Percentiles rank a stretch among this genome's conserved stretches.
These are phyloP conservation scores for Trichopria drosophilae DNA, from an alignment of 2,888 invertebrate species.

Conservation along the genomic window DNA sequence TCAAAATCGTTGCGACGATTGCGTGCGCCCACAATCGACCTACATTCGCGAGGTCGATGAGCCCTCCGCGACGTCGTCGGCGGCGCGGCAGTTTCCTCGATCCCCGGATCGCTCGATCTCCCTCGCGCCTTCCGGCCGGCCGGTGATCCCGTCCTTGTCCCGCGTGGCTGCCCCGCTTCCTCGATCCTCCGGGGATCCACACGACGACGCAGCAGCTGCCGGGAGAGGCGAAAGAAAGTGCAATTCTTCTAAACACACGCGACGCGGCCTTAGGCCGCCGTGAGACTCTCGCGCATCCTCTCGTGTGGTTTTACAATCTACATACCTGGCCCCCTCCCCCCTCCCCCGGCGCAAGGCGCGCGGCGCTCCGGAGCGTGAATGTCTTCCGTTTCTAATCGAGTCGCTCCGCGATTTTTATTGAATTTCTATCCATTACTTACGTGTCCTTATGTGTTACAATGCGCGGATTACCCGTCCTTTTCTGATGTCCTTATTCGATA, in stretches of 20 bases:
- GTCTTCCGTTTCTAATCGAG: too few species aligned
- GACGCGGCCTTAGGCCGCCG: too few species aligned
- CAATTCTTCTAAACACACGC: constrained; percentile 32
- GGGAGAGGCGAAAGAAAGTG: constrained; percentile 44
- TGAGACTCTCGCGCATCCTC: too few species aligned
- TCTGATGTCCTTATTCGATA: too few species aligned
- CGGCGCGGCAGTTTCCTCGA: constrained; percentile 29
- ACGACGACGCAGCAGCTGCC: constrained; percentile 36
- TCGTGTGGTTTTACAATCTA: constrained; percentile 4
- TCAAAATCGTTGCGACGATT: constrained; percentile 57
- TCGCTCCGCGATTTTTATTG: too few species aligned
- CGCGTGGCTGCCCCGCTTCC: not conserved
- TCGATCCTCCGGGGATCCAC: constrained; percentile 5
- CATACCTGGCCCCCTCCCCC: not conserved
- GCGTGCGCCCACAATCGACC: constrained; percentile 58
- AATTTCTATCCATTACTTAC: too few species aligned
- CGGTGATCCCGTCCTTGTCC: constrained; percentile 17
- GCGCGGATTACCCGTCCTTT: too few species aligned
- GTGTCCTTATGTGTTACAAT: too few species aligned
- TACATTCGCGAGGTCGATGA: constrained; percentile 56
- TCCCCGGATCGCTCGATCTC: constrained; percentile 35
- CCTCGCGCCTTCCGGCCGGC: constrained; percentile 37
- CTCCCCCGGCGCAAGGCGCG: not conserved
- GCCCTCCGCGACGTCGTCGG: constrained; percentile 40
- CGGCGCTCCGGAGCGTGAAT: too few species aligned